Evolutionary conservation across 2,797 vertebrate species (phyloP), one percentile per base, ranked within the genome.

Genomic region (Anguilla marmorata): DNA sequence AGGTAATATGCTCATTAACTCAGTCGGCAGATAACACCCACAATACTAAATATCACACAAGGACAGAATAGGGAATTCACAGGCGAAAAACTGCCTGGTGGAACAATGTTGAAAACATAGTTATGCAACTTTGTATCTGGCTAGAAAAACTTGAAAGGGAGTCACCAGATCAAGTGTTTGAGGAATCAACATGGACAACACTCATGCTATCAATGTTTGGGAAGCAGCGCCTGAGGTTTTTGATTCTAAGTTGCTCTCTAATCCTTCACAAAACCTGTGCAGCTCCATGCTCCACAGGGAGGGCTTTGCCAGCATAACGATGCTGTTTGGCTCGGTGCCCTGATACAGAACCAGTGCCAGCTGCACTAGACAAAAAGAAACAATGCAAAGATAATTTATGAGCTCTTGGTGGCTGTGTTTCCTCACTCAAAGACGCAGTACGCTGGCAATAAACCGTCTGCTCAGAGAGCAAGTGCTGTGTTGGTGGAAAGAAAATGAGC

Each of bases 361-460:
- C 69, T 74, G 60, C 56, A 86, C 60, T 16, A 33, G 41, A 45
- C 85, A 86, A 86, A 66, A 60, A 45, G 27, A 37, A 66, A 86
- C 58, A 86, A 86, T 69, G 60, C 56, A 86, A 69, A 63, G 37
- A 82, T 50, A 50, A 82, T 82, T 82, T 45, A 82, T 82, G 79
- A 82, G 79, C 79, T 82, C 45, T 48, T 19, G 27, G 41, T 50
- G 41, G 45, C 79, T 82, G 79, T 45, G 74, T 82, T 41, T 82
- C 79, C 41, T 48, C 45, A 50, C 41, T 82, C 41, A 50, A 48
- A 82, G 79, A 82, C 0, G 24, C 79, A 50, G 19, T 50, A n/a
- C 45, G 24, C 37, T 48, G 79, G 79, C 45, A 82, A 82, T 82
- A 82, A 82, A 50, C 79, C 79, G 41, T 82, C 45, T 82, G 79